Evolutionary conservation across 2,113 vertebrate species (phyloP).

Genomic region (Ahaetulla prasina): DNA sequence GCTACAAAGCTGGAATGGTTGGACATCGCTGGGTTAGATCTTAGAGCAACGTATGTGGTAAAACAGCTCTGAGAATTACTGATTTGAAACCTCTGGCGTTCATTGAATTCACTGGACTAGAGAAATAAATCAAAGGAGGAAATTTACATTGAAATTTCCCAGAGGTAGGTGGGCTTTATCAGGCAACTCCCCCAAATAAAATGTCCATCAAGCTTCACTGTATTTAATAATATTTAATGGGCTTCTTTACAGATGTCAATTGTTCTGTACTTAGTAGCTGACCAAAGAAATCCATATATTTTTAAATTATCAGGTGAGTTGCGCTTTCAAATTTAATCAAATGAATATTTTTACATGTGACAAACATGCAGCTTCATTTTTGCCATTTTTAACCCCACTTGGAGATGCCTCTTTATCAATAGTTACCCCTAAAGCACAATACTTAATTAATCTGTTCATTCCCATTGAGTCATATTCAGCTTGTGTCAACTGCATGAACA

Average conservation of each 20-base stretch:
- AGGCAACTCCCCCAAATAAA: not conserved
- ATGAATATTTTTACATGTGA: not conserved
- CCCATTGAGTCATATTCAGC: not conserved
- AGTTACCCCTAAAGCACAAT: not conserved
- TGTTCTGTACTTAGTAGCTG: not conserved
- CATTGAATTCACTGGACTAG: not conserved
- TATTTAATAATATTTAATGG: not conserved
- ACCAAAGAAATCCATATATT: not conserved
- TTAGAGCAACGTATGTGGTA: not conserved
- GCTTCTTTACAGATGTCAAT: not conserved
- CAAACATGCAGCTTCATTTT: not conserved
- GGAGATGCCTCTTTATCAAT: not conserved
- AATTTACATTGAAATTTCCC: not conserved
- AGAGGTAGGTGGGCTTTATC: not conserved
- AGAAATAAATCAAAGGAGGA: not conserved
- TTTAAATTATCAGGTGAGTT: not conserved
- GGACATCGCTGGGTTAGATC: not conserved
- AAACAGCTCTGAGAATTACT: not conserved
- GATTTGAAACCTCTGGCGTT: not conserved
- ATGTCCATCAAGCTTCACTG: not conserved
- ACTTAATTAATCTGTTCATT: not conserved
- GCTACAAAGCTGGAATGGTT: not conserved
- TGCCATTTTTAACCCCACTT: not conserved
- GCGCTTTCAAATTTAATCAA: not conserved
- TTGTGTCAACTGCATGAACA: not conserved